A percentile compares a stretch with the other conserved stretches of the same genome.
Evolutionary conservation across 2,797 vertebrate species (phyloP).

Genomic region (Apodemus agrarius): DNA sequence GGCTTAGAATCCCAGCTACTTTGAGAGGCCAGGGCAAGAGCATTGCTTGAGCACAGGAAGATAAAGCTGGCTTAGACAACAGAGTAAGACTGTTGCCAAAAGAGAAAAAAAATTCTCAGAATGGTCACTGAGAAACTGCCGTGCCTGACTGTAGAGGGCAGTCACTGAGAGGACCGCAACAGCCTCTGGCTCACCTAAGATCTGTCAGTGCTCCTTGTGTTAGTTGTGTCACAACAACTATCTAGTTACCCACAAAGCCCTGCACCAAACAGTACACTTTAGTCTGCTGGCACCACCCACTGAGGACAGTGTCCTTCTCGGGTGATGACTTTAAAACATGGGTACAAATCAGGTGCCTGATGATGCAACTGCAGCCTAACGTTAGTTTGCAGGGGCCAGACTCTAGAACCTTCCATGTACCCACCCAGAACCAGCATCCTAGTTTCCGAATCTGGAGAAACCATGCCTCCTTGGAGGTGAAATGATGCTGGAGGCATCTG

Average conservation of each 20-base stretch:
- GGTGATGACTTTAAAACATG: background rate
- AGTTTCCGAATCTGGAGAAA: background rate
- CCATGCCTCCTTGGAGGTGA: background rate
- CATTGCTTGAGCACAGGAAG: background rate
- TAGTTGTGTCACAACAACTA: background rate
- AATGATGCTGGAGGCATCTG: slow-evolving; percentile 86
- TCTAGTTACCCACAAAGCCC: background rate
- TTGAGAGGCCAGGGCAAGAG: background rate
- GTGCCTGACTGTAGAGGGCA: background rate
- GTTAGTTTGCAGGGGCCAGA: background rate
- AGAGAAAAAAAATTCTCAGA: background rate
- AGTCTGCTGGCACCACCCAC: background rate
- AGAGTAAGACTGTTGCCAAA: background rate
- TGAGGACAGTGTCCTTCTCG: background rate
- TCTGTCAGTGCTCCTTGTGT: background rate
- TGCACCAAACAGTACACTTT: too few relatives aligned
- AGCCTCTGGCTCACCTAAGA: background rate
- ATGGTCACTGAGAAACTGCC: background rate
- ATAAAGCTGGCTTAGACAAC: background rate
- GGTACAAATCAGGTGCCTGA: background rate
- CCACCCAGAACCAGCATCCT: background rate
- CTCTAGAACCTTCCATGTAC: background rate
- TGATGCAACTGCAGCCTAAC: background rate
- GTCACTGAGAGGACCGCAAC: background rate
- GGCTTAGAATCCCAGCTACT: background rate